Evolutionary conservation across 1,140 invertebrate genomes (phyloP).

Genomic region (Ceratosolen fusciceps): DNA sequence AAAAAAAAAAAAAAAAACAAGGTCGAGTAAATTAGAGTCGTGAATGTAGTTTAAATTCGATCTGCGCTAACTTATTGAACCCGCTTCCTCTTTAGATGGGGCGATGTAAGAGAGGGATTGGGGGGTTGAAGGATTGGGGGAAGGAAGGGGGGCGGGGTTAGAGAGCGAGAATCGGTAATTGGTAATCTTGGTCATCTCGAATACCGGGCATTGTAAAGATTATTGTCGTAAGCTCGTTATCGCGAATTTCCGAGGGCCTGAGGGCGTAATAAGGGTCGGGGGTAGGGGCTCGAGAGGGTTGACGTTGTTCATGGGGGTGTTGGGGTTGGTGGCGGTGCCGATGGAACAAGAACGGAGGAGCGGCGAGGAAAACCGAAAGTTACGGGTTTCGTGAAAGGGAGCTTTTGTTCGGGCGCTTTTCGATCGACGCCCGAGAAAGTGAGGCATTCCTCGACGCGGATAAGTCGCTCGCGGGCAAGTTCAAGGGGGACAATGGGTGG

Average conservation of each 20-base stretch:
- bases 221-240: too few species aligned
- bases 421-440: slow-evolving; percentile 22
- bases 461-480: slow-evolving; percentile 36
- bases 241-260: too few species aligned
- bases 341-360: too few species aligned
- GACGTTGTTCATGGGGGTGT: not conserved
- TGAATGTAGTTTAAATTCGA: not conserved
- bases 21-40: not conserved
- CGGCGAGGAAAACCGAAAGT: slow-evolving; percentile 14
- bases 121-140: too few species aligned
- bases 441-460: slow-evolving; percentile 13
- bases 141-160: too few species aligned
- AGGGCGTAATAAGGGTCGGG: not conserved
- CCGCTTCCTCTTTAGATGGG: too few species aligned
- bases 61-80: too few species aligned
- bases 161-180: too few species aligned
- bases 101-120: too few species aligned
- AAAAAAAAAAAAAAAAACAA: not conserved
- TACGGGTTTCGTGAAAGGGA: not conserved
- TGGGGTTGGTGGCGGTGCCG: too few species aligned
- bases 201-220: too few species aligned
- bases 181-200: too few species aligned
- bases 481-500: slow-evolving; percentile 20
- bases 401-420: not conserved
- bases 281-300: not conserved